Percentiles rank a stretch among this genome's conserved stretches.
Conservation (phyloP, 2,888 invertebrate genomes). For the Tinea semifulvella region DNA sequence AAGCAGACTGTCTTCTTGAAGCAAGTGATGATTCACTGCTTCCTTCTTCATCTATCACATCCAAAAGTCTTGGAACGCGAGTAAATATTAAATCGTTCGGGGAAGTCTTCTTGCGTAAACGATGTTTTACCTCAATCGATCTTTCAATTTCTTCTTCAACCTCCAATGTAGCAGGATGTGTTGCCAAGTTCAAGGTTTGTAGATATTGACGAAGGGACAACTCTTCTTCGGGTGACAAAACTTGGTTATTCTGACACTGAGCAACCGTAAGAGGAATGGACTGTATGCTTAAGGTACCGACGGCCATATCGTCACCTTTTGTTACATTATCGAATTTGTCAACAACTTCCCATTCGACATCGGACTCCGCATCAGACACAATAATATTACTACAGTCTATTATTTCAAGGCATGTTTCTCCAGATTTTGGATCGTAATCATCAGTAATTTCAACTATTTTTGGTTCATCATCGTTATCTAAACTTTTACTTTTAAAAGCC, state of each 20-base stretch:
- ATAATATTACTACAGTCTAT: conserved; percentile 52
- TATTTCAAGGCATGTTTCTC: conserved; percentile 35
- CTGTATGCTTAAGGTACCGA: conserved; percentile 43
- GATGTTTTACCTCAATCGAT: conserved; percentile 51
- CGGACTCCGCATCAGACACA: conserved; percentile 72
- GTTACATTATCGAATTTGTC: conserved; percentile 37
- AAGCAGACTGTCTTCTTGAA: conserved; percentile 62
- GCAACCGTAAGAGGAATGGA: conserved; percentile 51
- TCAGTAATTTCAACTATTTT: conserved; percentile 53
- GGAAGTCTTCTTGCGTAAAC: conserved; percentile 46
- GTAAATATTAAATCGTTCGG: conserved; percentile 41
- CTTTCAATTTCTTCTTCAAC: conserved; percentile 55
- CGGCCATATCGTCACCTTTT: conserved; percentile 33
- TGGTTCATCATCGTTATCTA: conserved; percentile 53
- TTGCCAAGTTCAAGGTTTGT: conserved; percentile 63
- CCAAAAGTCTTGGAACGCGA: conserved; percentile 72
- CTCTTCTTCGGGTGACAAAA: conserved; percentile 67
- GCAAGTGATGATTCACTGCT: conserved; percentile 71
- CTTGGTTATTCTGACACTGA: conserved; percentile 42
- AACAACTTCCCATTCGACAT: conserved; percentile 67
- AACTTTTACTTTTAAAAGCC: conserved; percentile 53
- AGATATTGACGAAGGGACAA: conserved; percentile 62
- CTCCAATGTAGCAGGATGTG: conserved; percentile 47
- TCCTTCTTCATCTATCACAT: conserved; percentile 81
- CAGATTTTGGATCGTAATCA: conserved; percentile 26